phyloP scores from a whole-genome alignment of 1,140 invertebrate genomes.

The Drosophila persimilis region DNA sequence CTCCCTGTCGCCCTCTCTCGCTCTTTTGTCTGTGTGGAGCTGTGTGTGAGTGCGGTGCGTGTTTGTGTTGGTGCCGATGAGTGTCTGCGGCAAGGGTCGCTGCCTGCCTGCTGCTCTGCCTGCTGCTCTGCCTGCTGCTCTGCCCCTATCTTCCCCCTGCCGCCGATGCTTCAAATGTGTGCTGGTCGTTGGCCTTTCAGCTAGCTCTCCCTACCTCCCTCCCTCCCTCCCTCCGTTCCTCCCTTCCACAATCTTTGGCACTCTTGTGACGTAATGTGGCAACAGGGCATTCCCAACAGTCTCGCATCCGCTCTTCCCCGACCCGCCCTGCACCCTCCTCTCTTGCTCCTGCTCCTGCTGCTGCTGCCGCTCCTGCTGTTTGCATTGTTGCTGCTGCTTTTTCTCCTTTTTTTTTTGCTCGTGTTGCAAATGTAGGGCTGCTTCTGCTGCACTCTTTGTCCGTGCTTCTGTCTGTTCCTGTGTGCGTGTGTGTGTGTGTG shows the following conservation, averaged over 20 bases:
- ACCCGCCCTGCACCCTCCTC: background rate
- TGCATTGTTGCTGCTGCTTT: constrained; percentile 28
- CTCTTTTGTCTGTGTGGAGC: background rate
- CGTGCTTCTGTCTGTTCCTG: constrained; percentile 18
- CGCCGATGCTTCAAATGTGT: constrained; percentile 68
- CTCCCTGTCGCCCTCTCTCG: background rate
- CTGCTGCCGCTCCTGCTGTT: constrained; percentile 16
- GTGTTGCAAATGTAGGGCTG: constrained; percentile 48
- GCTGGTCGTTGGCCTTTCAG: constrained; percentile 74
- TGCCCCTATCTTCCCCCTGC: background rate
- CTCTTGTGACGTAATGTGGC: constrained; percentile 61
- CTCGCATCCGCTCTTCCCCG: constrained; percentile 8
- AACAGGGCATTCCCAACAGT: constrained; percentile 61
- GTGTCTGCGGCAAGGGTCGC: constrained; percentile 10
- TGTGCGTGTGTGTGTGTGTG: constrained; percentile 2
- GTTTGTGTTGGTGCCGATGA: constrained; percentile 17
- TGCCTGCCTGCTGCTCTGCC: too few species aligned
- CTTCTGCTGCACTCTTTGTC: constrained; percentile 35
- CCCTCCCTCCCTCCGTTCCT: constrained; percentile 5
- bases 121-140: constrained; percentile 5
- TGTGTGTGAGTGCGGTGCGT: background rate
- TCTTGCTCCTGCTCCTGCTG: constrained; percentile 9
- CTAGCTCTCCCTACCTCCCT: background rate
- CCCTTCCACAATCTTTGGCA: background rate
- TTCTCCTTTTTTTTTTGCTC: constrained; percentile 16